A percentile compares a stretch with the other conserved stretches of the same genome.
phyloP scores from a whole-genome alignment of 2,113 vertebrate species.

The Cinclus cinclus region DNA sequence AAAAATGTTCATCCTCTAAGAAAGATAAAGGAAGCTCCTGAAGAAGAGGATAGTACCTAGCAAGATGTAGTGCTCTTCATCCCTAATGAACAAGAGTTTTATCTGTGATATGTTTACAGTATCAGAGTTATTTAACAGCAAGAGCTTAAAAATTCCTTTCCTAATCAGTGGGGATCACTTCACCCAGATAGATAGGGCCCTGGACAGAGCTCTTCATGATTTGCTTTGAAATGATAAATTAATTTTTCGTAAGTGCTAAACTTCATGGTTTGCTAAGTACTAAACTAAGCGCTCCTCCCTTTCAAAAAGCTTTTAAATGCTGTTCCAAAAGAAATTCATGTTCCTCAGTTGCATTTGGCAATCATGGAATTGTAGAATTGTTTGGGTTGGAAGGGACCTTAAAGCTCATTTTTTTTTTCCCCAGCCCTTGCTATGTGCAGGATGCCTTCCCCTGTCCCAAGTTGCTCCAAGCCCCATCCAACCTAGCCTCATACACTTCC shows the following conservation, averaged over 20 bases:
- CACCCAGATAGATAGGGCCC: neutral
- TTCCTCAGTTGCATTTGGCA: neutral
- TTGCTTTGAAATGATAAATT: slow-evolving; percentile 22
- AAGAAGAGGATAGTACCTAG: neutral
- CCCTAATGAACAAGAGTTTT: neutral
- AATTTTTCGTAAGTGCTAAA: neutral
- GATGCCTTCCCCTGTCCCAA: neutral
- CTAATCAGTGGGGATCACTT: neutral
- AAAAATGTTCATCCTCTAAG: neutral
- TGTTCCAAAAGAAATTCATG: slow-evolving; percentile 1
- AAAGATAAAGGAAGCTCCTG: neutral
- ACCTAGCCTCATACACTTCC: neutral
- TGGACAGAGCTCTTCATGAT: neutral
- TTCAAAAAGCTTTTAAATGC: neutral
- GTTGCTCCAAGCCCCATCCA: rapidly evolving
- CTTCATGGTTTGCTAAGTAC: too few species aligned
- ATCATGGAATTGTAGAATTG: neutral
- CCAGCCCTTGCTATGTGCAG: neutral
- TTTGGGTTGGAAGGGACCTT: neutral
- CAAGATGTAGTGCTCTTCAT: neutral
- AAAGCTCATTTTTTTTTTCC: neutral
- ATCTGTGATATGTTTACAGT: neutral
- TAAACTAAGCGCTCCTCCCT: neutral
- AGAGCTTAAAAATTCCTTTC: neutral
- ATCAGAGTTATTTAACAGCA: neutral